Evolutionary conservation across 2,797 vertebrate genomes (phyloP), one percentile per base, ranked within the genome.

Genomic region (Leuciscus waleckii): DNA sequence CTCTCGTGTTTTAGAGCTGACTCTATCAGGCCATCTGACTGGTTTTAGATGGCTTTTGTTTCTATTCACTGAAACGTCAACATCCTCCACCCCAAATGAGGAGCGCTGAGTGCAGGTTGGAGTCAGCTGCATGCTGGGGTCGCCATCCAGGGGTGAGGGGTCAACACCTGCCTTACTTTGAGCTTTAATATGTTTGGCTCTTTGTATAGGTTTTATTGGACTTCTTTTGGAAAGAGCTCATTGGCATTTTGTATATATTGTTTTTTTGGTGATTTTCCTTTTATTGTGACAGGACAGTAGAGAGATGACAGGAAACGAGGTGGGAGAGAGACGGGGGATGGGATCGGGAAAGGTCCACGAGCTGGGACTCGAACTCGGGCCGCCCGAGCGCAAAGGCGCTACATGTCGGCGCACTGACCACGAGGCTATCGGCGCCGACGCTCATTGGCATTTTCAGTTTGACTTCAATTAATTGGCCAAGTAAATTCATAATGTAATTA

Each of bases 101-200:
- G 9, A 79, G 86, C 82, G 6, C 86, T 32, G 76, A 73, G 41
- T 80, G 51, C 75, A 85, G 85, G 84, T 88, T 54, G 56, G 79
- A 90, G 81, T 90, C 86, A 90, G 90, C 61, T 65, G 88, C 87
- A 67, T 49, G 17, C 32, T 77, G 69, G 77, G 87, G 90, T 91
- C 87, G 89, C 68, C 56, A 83, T 82, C 89, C 61, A 89, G n/a
- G 68, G 86, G 81, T 92, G 84, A 91, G 70, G 89, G 91, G 90
- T 93, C 92, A 92, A 74, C 92, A 94, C 92, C 92, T 92, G 90
- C 89, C 87, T 90, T 70, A 78, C 73, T 81, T 88, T 88, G 68
- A 86, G 63, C 56, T 89, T 88, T 86, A 86, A 88, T 46, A 82
- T 41, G 65, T 29, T 84, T 89, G 87, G 84, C 82, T 32, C 29